Evolutionary conservation across 2,113 vertebrate species (phyloP).

Genomic region (Erythrolamprus reginae): DNA sequence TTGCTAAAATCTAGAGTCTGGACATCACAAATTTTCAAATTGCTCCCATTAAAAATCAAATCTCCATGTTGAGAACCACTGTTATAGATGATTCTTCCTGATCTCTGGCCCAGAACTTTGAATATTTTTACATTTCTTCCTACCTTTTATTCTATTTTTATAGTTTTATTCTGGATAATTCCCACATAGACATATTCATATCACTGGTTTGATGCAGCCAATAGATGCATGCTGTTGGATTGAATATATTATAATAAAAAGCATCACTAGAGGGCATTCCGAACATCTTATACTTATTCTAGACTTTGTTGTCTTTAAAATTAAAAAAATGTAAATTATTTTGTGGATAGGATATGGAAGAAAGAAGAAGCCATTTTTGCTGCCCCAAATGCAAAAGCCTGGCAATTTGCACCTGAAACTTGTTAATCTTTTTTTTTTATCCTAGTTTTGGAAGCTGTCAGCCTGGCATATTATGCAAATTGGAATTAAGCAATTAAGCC

Average conservation of each 20-base stretch:
- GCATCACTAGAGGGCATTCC: not conserved
- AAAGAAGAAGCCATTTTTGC: slow-evolving; percentile 41
- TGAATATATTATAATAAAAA: not conserved
- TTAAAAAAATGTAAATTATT: slow-evolving; percentile 45
- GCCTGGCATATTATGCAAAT: slow-evolving; percentile 72
- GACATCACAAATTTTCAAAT: too few species aligned
- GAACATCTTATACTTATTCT: not conserved
- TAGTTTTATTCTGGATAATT: not conserved
- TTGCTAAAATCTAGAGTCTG: too few species aligned
- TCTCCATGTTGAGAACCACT: too few species aligned
- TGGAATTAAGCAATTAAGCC: slow-evolving; percentile 77
- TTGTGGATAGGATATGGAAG: slow-evolving; percentile 15
- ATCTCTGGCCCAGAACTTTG: not conserved
- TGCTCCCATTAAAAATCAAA: too few species aligned
- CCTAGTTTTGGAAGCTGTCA: slow-evolving; percentile 72
- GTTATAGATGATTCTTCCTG: not conserved
- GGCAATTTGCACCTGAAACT: slow-evolving; percentile 50
- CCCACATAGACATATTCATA: not conserved
- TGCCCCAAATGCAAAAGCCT: slow-evolving; percentile 55
- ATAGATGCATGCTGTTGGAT: not conserved
- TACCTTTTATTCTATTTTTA: not conserved
- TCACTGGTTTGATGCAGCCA: not conserved
- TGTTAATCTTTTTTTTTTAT: slow-evolving; percentile 74
- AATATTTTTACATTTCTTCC: not conserved
- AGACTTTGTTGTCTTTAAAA: not conserved